Percentiles rank a stretch among this genome's conserved stretches.
phyloP scores from a whole-genome alignment of 2,113 vertebrate species.

The Eudyptes chrysolophus region DNA sequence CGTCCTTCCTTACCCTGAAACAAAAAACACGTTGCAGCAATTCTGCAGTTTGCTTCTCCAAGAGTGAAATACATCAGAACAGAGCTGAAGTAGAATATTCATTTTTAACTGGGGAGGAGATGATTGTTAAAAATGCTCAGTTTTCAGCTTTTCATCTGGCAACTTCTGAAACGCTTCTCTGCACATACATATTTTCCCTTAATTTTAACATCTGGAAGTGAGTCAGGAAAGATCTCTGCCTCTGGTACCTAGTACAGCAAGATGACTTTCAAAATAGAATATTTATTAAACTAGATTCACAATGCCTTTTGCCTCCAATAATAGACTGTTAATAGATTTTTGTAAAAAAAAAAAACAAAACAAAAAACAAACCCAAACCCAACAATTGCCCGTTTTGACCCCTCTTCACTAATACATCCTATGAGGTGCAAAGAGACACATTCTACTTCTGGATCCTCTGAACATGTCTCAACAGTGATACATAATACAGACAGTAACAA shows the following conservation, averaged over 20 bases:
- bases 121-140: background rate
- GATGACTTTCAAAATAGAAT: background rate
- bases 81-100: background rate
- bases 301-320: background rate
- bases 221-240: background rate
- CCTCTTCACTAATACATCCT: background rate
- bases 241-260: background rate
- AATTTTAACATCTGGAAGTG: background rate
- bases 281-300: background rate
- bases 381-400: background rate
- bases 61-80: background rate
- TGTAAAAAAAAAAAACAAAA: background rate
- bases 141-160: background rate
- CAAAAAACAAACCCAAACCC: background rate
- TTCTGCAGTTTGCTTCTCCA: background rate
- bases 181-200: background rate
- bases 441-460: background rate
- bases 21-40: background rate
- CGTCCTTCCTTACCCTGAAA: background rate
- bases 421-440: background rate
- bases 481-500: background rate
- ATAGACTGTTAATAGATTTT: background rate
- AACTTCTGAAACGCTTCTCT: background rate
- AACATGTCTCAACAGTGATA: background rate
- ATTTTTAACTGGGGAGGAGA: background rate